Base-by-base conservation (phyloP, 2,797 vertebrate species). In the Oreortyx pictus region DNA sequence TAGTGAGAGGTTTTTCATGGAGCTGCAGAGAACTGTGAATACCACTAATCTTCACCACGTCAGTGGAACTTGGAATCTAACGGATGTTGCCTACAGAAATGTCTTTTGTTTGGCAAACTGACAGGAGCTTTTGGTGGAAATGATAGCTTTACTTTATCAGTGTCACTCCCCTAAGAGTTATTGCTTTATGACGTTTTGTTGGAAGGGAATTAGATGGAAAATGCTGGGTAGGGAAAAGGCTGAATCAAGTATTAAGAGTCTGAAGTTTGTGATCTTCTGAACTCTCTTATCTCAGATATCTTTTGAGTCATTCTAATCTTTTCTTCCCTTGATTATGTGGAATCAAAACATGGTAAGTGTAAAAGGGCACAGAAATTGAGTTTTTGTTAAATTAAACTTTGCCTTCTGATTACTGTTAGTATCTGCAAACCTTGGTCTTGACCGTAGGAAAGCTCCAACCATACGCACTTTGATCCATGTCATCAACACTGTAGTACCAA, bases 291-390 rank as follows among this genome's bases (percentile, higher is more conserved):
- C 90, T 83, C 3, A 24, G 57, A 62, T 10, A 62, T 33, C 75
- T 90, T 67, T 84, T n/a, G 83, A 95, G 82, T 47, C 84, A 41
- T 57, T 82, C 72, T 80, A 95, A 89, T 94, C 85, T 88, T 66
- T 2, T 29, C 44, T 35, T 49, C 44, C 31, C 39, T 76, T 72
- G n/a, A 67, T 80, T 79, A 64, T 35, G 33, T 65, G 19, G 31
- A 41, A 81, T 44, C n/a, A 75, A 82, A 89, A 49, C 60, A 46
- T 5, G 11, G 13, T 44, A 66, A 66, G 25, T 67, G 50, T 33
- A 79, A 90, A 88, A 91, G 84, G 52, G 41, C 72, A 61, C 17
- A 43, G 91, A 35, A 71, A 68, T 49, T 33, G 82, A 86, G 23
- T 57, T 50, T 50, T 27, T 20, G 70, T 31, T 25, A 65, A 49